A percentile compares a stretch with the other conserved stretches of the same genome.
phyloP scores from a whole-genome alignment of 2,888 invertebrate species.

The Cerastoderma edule region DNA sequence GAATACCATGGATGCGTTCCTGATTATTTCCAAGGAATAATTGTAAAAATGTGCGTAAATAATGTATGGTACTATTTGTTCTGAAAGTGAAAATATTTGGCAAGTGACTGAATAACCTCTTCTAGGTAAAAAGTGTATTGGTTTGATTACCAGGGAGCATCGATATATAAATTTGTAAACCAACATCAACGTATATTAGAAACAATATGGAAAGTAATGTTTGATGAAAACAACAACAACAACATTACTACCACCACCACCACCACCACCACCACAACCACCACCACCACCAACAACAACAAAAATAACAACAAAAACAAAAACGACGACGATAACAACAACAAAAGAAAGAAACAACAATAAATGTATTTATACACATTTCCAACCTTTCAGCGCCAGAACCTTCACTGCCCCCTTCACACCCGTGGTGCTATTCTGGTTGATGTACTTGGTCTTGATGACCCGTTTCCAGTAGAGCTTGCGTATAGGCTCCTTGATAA shows the following conservation, averaged over 20 bases:
- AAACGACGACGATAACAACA: background rate
- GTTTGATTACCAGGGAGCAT: too few species aligned
- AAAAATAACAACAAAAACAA: background rate
- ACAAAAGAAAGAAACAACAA: background rate
- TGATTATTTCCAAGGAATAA: too few species aligned
- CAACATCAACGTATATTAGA: too few species aligned
- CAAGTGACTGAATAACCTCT: too few species aligned
- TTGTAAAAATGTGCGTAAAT: too few species aligned
- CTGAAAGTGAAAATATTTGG: too few species aligned
- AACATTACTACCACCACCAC: background rate
- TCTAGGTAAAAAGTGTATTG: too few species aligned
- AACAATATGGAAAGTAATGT: background rate
- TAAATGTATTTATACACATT: background rate
- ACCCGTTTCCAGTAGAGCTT: slow-evolving; percentile 57
- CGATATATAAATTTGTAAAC: too few species aligned
- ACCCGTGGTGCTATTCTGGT: slow-evolving; percentile 45
- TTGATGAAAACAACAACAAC: background rate
- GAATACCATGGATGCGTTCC: too few species aligned
- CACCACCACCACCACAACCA: background rate
- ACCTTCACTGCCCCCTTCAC: slow-evolving; percentile 45
- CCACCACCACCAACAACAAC: background rate
- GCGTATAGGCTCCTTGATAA: slow-evolving; percentile 42
- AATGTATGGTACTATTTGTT: too few species aligned
- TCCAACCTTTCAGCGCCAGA: slow-evolving; percentile 57
- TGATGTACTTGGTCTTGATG: slow-evolving; percentile 65